Evolutionary conservation across 2,113 vertebrate species (phyloP).

Genomic region (Notiomystis cincta): DNA sequence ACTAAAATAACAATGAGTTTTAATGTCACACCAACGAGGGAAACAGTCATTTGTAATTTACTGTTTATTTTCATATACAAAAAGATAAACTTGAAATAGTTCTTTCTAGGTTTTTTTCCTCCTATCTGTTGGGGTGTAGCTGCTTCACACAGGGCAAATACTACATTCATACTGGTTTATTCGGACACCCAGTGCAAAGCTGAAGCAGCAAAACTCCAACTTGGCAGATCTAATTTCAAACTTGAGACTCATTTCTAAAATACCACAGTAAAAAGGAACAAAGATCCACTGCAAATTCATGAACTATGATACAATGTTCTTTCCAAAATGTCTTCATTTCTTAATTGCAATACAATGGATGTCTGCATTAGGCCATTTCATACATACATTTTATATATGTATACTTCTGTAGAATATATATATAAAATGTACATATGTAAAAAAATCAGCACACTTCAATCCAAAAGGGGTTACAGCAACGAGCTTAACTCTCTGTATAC

Average conservation of each 20-base stretch:
- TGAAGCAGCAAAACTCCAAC: conserved; percentile 82
- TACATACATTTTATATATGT: conserved; percentile 62
- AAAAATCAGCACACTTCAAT: conserved; percentile 79
- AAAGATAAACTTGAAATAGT: conserved; percentile 91
- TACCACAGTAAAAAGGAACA: conserved; percentile 90
- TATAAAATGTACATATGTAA: conserved; percentile 59
- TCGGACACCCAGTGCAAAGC: conserved; percentile 82
- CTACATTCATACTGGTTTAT: conserved; percentile 93
- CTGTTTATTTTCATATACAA: conserved; percentile 91
- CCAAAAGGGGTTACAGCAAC: conserved; percentile 84
- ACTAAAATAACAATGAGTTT: neutral
- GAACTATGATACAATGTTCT: conserved; percentile 87
- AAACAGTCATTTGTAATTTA: conserved; percentile 62
- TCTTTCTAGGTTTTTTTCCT: conserved; percentile 78
- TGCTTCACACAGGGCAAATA: conserved; percentile 78
- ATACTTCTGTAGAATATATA: conserved; percentile 31
- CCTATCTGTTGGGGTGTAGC: conserved; percentile 78
- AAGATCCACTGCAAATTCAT: conserved; percentile 86
- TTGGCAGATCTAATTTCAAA: conserved; percentile 82
- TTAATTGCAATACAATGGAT: conserved; percentile 80
- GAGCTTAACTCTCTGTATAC: conserved; percentile 81
- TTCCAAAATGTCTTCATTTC: conserved; percentile 76
- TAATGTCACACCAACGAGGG: neutral
- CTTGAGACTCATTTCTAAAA: conserved; percentile 85
- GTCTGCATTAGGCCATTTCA: conserved; percentile 78